Evolutionary conservation across 2,888 invertebrate species (phyloP).

Genomic region (Coenonympha arcania): DNA sequence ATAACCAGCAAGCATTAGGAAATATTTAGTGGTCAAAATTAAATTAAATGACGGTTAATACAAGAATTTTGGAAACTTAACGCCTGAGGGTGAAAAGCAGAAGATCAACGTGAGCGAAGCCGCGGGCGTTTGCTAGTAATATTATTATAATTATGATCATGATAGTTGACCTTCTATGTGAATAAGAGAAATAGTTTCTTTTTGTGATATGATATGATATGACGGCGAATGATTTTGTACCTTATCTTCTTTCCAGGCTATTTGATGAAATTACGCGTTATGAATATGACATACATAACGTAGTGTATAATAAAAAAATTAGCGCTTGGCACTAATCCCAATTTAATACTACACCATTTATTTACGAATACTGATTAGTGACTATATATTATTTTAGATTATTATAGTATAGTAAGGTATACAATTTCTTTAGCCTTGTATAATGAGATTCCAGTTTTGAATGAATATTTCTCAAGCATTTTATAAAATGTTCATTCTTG

Average conservation of each 20-base stretch:
- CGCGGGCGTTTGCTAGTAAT: too few species aligned
- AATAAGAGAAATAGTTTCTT: slow-evolving; percentile 13
- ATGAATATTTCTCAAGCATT: slow-evolving; percentile 43
- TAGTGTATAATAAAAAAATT: slow-evolving; percentile 11
- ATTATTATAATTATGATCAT: neutral
- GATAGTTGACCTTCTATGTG: slow-evolving; percentile 4
- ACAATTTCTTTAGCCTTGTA: slow-evolving; percentile 42
- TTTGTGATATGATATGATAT: slow-evolving; percentile 66
- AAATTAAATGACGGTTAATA: too few species aligned
- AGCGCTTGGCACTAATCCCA: slow-evolving; percentile 30
- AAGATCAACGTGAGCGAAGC: too few species aligned
- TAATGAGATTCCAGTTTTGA: slow-evolving; percentile 26
- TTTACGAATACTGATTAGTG: slow-evolving; percentile 24
- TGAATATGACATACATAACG: slow-evolving; percentile 3
- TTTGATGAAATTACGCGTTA: slow-evolving; percentile 5
- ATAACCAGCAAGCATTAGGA: too few species aligned
- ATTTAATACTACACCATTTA: slow-evolving; percentile 16
- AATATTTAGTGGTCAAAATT: too few species aligned
- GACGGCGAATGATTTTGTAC: slow-evolving; percentile 68
- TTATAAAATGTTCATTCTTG: slow-evolving; percentile 45
- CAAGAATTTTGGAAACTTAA: too few species aligned
- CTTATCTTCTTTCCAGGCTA: slow-evolving; percentile 25
- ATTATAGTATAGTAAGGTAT: slow-evolving; percentile 31
- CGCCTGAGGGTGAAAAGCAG: too few species aligned
- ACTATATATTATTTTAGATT: slow-evolving; percentile 26